Evolutionary conservation across 2,797 vertebrate genomes (phyloP), one percentile per base, ranked within the genome.

Genomic region (Poeciliopsis paucimaculata): DNA sequence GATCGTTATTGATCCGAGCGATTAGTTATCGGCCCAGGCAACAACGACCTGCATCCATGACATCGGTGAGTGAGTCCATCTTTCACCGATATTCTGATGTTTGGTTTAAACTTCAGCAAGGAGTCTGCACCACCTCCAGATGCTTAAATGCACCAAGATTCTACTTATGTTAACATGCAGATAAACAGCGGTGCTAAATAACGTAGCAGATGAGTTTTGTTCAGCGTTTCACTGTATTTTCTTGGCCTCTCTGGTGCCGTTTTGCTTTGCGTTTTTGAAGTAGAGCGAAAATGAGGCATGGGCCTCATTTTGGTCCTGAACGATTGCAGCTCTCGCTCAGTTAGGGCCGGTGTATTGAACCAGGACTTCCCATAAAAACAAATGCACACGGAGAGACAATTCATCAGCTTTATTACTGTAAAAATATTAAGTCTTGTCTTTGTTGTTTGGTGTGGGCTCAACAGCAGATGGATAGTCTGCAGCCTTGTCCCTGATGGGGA

Each of bases 271-370:
- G 16, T 36, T 68, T 68, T 41, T 68, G 62, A 66, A 36, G 3
- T 41, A 5, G 9, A 41, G 64, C 11, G 20, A 68, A 68, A 68
- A 26, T 73, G 46, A 73, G 72, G 16, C 18, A 31, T 73, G 0
- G n/a, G 34, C 18, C 31, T 49, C 16, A 10, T 73, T 68, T 68
- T 12, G 2, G 2, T 73, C 72, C 72, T 36, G 72, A 34, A 18
- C 43, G 1, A 51, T 51, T 26, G 43, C 72, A 51, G 72, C 31
- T 49, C 16, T 26, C 9, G 4, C 18, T 73, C 72, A 73, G 82
- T 85, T 85, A 78, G 57, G 70, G 49, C 47, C 79, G 68, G 73
- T 39, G 28, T 71, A 53, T 55, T 79, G 43, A 68, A 72, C 43
- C 62, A 43, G 31, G 47, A 66, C 72, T 78, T 46, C 60, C 47